Evolutionary conservation across 2,888 invertebrate species (phyloP), one percentile per base, ranked within the genome.

Genomic region (Clusia tigrina): DNA sequence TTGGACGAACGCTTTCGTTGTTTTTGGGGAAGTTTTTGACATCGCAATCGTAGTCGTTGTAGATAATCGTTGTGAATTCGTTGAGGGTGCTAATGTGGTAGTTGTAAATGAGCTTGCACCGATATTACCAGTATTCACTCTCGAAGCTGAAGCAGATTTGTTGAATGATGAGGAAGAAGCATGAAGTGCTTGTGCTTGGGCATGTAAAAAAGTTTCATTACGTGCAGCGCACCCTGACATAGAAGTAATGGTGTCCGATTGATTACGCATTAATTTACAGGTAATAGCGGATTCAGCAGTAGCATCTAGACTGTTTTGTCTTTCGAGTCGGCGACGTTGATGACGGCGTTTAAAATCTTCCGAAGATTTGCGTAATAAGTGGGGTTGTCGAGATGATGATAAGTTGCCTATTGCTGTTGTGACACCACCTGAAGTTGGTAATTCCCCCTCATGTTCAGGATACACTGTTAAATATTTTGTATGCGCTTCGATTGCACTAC

Each of bases 261-360:
- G 81, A 65, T 78, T 76, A 1, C 79, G 78, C 67, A 77, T 73
- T 26, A 79, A 60, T 55, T 76, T 77, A 2, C 72, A 69, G 32
- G 69, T 73, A 62, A 77, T 71, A 18, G 72, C 72, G 5, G 76
- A 72, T 62, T 76, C 78, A 17, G 74, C 68, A 3, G 62, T 54
- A 17, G 78, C 72, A 65, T 83, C 83, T 23, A 83, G 68, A 62
- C 83, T 83, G 26, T 77, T 78, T 67, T 83, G 83, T 1, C 83
- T 74, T 66, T 82, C 81, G 25, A 83, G 64, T n/a, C 76, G 74
- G 1, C 74, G 67, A 0, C 81, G 69, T 1, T 69, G 61, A 53
- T 71, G 72, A 0, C 81, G 76, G 1, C 78, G 74, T 18, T 75
- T 73, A 6, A 79, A 74, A 10, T 80, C 80, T 65, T 79, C 80